Base-by-base conservation (phyloP, 2,797 vertebrate species). In the Scarus forsteni region DNA sequence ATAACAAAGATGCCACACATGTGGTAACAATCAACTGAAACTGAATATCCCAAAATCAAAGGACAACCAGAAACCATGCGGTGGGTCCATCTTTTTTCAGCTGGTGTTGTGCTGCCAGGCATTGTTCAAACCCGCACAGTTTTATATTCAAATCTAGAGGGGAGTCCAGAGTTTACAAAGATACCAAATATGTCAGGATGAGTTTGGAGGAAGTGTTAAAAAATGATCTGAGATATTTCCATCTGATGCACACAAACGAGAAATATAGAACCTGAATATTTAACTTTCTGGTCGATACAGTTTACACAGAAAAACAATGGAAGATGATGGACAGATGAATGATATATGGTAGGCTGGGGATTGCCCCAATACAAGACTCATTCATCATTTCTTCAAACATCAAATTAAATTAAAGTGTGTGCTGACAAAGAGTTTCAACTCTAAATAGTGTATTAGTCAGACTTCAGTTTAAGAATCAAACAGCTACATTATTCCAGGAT, bases 11-110 rank as follows among this genome's bases (percentile, higher is more conserved):
- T 58, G 55, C 45, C 60, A 39, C 45, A 27, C 75, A 79, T 77
- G 70, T 86, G 74, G 60, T 53, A 86, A 14, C 18, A 38, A 73
- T 80, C 70, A 67, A 14, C 55, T 49, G 65, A 58, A 81, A 82
- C 60, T 0, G 16, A 71, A 77, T 56, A 63, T 51, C 45, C 66
- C 56, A 46, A 45, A 48, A 72, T 63, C 73, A 10, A 18, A 58
- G 57, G 45, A 40, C 40, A 7, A 44, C 48, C 27, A 67, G 8
- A 49, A 67, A 59, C 18, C 16, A 46, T 58, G 34, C 7, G 43
- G 55, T 72, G 72, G 68, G 34, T 71, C 55, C 50, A 44, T 73
- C 64, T 67, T 51, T 66, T 27, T 45, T 56, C 73, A 73, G 70
- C 53, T 42, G 10, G 27, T n/a, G 53, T 63, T 77, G 16, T 39